Percentiles rank a stretch among this genome's conserved stretches.
phyloP scores from a whole-genome alignment of 2,888 invertebrate genomes.

The Leptinotarsa tumamoca region DNA sequence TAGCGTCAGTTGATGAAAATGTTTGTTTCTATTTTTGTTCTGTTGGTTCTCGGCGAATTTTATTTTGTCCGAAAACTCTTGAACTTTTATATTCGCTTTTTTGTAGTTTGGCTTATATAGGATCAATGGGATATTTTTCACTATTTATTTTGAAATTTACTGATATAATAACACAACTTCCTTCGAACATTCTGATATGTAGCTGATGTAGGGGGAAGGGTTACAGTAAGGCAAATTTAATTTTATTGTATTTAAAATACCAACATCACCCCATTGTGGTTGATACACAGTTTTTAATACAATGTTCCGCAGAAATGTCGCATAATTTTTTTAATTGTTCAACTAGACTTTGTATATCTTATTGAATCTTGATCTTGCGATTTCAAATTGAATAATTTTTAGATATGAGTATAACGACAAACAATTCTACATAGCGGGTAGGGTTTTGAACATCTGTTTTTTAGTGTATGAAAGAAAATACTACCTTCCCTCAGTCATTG shows the following conservation, averaged over 20 bases:
- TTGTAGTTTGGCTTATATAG: conserved; percentile 24
- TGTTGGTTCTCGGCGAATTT: conserved; percentile 18
- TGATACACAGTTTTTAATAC: too few species aligned
- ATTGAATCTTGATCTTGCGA: too few species aligned
- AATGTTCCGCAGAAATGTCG: neutral
- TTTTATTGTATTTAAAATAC: neutral
- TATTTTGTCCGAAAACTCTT: conserved; percentile 9
- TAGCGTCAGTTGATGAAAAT: conserved; percentile 29
- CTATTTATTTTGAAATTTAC: conserved; percentile 38
- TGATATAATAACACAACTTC: conserved; percentile 26
- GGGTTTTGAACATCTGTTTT: too few species aligned
- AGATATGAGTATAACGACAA: too few species aligned
- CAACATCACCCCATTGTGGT: too few species aligned
- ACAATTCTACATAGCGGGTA: too few species aligned
- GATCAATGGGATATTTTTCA: conserved; percentile 36
- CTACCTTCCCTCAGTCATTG: too few species aligned
- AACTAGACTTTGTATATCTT: neutral
- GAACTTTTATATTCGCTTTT: conserved; percentile 27
- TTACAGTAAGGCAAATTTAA: neutral
- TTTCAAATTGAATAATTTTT: too few species aligned
- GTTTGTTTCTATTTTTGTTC: neutral
- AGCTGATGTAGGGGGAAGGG: neutral
- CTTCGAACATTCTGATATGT: conserved; percentile 15
- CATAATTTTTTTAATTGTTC: neutral
- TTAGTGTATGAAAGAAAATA: too few species aligned